Conservation (phyloP, 2,888 invertebrate species). For the Gandaritis pyraliata region DNA sequence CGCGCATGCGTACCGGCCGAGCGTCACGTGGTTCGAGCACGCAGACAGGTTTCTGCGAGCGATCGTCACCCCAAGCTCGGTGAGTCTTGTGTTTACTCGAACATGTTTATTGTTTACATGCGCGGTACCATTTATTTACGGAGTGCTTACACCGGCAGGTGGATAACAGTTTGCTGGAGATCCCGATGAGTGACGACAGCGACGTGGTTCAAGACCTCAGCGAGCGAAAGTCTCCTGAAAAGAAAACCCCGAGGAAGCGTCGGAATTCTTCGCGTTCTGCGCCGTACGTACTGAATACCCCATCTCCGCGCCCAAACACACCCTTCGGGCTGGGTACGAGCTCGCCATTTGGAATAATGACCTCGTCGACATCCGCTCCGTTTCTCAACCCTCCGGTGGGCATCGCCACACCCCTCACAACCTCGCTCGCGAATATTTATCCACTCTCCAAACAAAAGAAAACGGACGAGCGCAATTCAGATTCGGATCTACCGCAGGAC, state of each 20-base stretch:
- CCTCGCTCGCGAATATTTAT: slow-evolving; percentile 76
- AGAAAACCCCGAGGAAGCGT: slow-evolving; percentile 77
- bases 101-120: slow-evolving; percentile 55
- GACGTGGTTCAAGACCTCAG: slow-evolving; percentile 78
- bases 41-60: slow-evolving; percentile 83
- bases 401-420: slow-evolving; percentile 77
- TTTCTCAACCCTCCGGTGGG: slow-evolving; percentile 80
- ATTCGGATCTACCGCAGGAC: slow-evolving; percentile 74
- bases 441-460: slow-evolving; percentile 79
- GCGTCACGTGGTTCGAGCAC: slow-evolving; percentile 84
- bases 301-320: slow-evolving; percentile 76
- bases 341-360: slow-evolving; percentile 72
- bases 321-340: slow-evolving; percentile 73
- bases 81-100: slow-evolving; percentile 65
- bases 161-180: slow-evolving; percentile 77
- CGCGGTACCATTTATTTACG: slow-evolving; percentile 52
- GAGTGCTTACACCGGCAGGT: slow-evolving; percentile 66
- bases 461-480: slow-evolving; percentile 63
- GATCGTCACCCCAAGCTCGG: slow-evolving; percentile 82
- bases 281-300: slow-evolving; percentile 78
- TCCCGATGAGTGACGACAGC: slow-evolving; percentile 78
- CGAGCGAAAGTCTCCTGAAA: slow-evolving; percentile 78
- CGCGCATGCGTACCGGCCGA: slow-evolving; percentile 83
- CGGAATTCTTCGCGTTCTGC: slow-evolving; percentile 78
- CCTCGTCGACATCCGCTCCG: slow-evolving; percentile 68